Evolutionary conservation across 2,888 invertebrate species (phyloP).

Genomic region (Agonopterix subpropinquella): DNA sequence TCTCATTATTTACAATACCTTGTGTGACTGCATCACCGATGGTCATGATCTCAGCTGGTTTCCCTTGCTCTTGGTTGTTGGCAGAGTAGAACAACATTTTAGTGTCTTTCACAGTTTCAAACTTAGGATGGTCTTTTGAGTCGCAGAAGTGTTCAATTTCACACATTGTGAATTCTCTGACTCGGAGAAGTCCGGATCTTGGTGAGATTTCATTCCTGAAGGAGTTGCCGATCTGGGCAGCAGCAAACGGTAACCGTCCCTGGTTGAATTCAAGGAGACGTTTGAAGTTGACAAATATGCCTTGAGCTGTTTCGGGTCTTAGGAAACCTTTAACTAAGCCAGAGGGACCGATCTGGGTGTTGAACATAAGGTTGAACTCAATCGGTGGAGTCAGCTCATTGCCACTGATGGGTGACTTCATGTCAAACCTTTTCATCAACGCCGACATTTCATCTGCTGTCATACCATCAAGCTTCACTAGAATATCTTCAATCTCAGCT

Average conservation of each 20-base stretch:
- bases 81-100: conserved; percentile 93
- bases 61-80: conserved; percentile 98
- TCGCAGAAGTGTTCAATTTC: conserved; percentile 99
- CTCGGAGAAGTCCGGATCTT: conserved; percentile 94
- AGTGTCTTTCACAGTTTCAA: conserved; percentile 84
- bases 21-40: conserved; percentile 93
- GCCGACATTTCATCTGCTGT: conserved; percentile 91
- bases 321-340: conserved; percentile 96
- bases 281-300: conserved; percentile 99
- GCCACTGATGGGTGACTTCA: conserved; percentile 96
- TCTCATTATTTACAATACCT: conserved; percentile 95
- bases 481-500: conserved; percentile 84
- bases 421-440: conserved; percentile 89
- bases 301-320: conserved; percentile 99
- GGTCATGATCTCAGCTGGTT: conserved; percentile 82
- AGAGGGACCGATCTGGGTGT: conserved; percentile 97
- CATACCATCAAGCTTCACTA: conserved; percentile 94
- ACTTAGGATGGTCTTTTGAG: conserved; percentile 95
- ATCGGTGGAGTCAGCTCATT: conserved; percentile 97
- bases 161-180: conserved; percentile 99
- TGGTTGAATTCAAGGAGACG: conserved; percentile 97
- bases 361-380: conserved; percentile 99
- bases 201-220: conserved; percentile 99
- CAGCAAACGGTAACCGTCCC: conserved; percentile 96
- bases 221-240: conserved; percentile 98